Evolutionary conservation across 2,113 vertebrate species (phyloP).

Genomic region (Tauraco erythrolophus): DNA sequence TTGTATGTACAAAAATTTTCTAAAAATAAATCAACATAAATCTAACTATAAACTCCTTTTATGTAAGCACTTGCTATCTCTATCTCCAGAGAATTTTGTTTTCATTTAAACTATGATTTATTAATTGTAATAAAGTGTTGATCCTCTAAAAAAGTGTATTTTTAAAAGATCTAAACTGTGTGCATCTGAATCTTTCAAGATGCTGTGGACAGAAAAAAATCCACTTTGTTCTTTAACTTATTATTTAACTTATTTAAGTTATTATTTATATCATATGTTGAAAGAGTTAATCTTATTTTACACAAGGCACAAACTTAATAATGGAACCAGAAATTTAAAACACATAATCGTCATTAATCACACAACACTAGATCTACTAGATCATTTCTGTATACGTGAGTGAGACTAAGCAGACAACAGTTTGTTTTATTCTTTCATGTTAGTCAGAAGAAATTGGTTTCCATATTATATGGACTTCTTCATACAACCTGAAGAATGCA

Average conservation of each 20-base stretch:
- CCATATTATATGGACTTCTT: not conserved
- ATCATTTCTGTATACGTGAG: not conserved
- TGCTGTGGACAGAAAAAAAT: not conserved
- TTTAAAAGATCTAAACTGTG: not conserved
- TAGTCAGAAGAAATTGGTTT: not conserved
- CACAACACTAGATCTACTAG: not conserved
- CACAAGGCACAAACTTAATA: not conserved
- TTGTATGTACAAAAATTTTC: not conserved
- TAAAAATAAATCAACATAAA: slow-evolving; percentile 17
- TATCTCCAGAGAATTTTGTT: not conserved
- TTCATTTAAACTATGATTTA: not conserved
- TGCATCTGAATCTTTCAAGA: not conserved
- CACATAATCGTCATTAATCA: not conserved
- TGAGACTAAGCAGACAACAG: not conserved
- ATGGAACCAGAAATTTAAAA: not conserved
- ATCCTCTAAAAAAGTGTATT: not conserved
- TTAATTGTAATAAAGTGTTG: slow-evolving; percentile 3
- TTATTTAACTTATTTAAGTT: too few species aligned
- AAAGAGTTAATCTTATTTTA: not conserved
- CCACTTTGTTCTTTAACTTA: not conserved
- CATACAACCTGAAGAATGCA: not conserved
- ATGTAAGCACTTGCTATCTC: not conserved
- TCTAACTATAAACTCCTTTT: not conserved
- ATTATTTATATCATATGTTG: not conserved
- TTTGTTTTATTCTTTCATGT: not conserved